Evolutionary conservation across 2,888 invertebrate genomes (phyloP).

Genomic region (Perithous albicinctus): DNA sequence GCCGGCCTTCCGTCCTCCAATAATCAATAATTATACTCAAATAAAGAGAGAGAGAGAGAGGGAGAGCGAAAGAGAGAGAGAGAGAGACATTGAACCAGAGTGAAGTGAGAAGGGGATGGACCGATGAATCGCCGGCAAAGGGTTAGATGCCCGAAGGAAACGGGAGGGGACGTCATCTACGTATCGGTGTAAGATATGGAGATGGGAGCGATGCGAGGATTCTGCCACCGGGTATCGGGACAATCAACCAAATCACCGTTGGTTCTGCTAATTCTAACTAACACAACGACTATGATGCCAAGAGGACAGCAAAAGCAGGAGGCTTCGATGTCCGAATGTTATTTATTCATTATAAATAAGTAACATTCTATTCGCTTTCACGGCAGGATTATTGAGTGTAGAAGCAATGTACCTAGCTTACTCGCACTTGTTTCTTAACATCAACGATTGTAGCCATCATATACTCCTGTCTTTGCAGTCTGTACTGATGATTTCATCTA

Average conservation of each 20-base stretch:
- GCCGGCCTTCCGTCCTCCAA: constrained; percentile 85
- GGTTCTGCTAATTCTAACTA: not conserved
- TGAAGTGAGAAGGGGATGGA: constrained; percentile 70
- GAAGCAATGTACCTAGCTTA: constrained; percentile 2
- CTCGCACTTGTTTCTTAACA: constrained; percentile 6
- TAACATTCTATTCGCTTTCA: not conserved
- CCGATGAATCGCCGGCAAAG: constrained; percentile 81
- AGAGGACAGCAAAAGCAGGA: not conserved
- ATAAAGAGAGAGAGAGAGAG: constrained; percentile 86
- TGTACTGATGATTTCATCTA: constrained; percentile 8
- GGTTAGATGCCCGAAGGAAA: constrained; percentile 76
- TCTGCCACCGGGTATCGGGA: constrained; percentile 11
- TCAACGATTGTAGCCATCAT: not conserved
- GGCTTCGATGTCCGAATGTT: not conserved
- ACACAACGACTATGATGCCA: constrained; percentile 5
- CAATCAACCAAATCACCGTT: constrained; percentile 3
- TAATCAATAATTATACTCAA: constrained; percentile 88
- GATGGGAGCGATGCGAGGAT: constrained; percentile 71
- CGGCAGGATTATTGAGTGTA: not conserved
- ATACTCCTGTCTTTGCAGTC: not conserved
- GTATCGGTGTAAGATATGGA: constrained; percentile 79
- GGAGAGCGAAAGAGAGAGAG: constrained; percentile 74
- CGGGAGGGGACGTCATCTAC: constrained; percentile 71
- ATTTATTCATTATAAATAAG: too few relatives aligned
- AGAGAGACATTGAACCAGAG: constrained; percentile 69